Evolutionary conservation across 2,113 vertebrate species (phyloP), one percentile per base, ranked within the genome.

Genomic region (Mionectes macconnelli): DNA sequence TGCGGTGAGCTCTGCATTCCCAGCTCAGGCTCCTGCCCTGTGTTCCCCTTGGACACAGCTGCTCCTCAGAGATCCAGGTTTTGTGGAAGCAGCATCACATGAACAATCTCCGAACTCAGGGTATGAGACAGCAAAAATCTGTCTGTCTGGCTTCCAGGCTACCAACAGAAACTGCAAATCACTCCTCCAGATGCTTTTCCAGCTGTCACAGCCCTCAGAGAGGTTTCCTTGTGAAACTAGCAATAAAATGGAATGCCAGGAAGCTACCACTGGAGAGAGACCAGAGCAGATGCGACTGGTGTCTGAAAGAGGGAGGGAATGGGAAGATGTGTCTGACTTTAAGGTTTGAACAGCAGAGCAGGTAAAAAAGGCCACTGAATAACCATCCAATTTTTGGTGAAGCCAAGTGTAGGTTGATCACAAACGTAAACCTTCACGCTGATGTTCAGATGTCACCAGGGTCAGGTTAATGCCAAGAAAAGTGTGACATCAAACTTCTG

Each of bases 161-260:
- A 28, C 55, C 47, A 40, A 28, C 47, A 87, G 62, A 85, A 87
- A 33, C 52, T 63, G 49, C 82, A 93, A 79, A 74, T 90, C 62
- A 76, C 25, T 85, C 33, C 28, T 88, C 47, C 78, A 90, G 88
- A 49, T 93, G 94, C 35, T 91, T 67, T 67, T 78, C 70, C 92
- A 87, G 74, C 77, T 91, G 94, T 68, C 85, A 84, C 47, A 79
- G 44, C 27, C 75, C 75, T 85, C 10, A 1, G 75, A 92, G 82
- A 82, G n/a, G 59, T 81, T 91, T 77, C 6, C 88, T 79, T 42
- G 39, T 88, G 83, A 53, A 79, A 90, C 4, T 6, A 59, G 66
- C 47, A 90, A 72, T 59, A 47, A 79, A 82, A 91, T 55, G 30
- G 75, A 89, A 89, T 83, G 55, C 49, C 23, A 59, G 37, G 44